These are phyloP conservation scores for Emydoidea blandingii DNA, from an alignment of 2,797 vertebrate species.

Conservation along the genomic window DNA sequence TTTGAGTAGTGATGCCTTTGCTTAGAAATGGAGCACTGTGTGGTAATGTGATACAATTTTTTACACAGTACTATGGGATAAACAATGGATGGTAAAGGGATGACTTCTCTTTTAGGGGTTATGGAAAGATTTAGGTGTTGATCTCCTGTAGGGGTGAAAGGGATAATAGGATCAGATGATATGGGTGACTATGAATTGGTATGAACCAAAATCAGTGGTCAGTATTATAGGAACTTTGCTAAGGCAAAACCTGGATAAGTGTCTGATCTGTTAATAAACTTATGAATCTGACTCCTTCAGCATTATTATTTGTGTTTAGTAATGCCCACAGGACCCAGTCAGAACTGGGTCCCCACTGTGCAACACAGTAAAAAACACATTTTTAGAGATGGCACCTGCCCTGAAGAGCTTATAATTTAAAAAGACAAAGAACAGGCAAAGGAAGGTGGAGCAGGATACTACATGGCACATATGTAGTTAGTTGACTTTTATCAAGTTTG, in stretches of 20 bases:
- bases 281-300: background rate
- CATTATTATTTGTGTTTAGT: background rate
- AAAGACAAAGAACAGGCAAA: background rate
- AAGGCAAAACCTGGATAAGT: background rate
- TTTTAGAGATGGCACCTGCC: background rate
- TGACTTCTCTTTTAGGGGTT: constrained; percentile 15
- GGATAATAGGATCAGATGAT: background rate
- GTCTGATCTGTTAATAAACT: background rate
- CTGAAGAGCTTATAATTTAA: background rate
- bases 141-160: background rate
- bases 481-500: background rate
- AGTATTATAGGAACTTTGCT: background rate
- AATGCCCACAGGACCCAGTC: background rate
- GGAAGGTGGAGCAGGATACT: background rate
- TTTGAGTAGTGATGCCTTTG: constrained; percentile 25
- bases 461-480: background rate
- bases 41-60: fast-evolving
- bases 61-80: fast-evolving
- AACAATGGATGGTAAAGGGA: background rate
- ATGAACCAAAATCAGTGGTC: background rate
- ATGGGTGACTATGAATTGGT: background rate
- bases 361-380: background rate
- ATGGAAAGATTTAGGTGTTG: constrained; percentile 4
- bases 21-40: fast-evolving
- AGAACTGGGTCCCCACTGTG: background rate